These are phyloP conservation scores for Prosopocoilus inquinatus DNA, from an alignment of 2,888 invertebrate species.

Conservation along the genomic window DNA sequence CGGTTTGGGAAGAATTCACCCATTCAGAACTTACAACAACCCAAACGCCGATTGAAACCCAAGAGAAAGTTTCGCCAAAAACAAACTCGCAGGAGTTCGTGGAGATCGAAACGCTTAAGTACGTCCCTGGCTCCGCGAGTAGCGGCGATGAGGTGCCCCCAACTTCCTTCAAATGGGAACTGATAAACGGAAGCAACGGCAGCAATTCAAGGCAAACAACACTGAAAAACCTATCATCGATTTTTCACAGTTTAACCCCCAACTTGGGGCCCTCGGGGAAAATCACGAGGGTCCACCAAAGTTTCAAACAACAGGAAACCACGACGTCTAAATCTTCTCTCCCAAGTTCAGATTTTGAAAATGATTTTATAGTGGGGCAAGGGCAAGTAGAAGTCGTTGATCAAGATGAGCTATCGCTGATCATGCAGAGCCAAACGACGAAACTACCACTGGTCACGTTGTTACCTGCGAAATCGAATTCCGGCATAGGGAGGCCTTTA, in stretches of 20 bases:
- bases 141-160: constrained; percentile 28
- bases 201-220: constrained; percentile 31
- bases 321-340: constrained; percentile 7
- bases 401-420: constrained; percentile 41
- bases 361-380: constrained; percentile 34
- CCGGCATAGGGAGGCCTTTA: constrained; percentile 70
- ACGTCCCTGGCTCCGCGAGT: constrained; percentile 28
- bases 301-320: neutral
- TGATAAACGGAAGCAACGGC: constrained; percentile 50
- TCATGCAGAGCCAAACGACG: constrained; percentile 38
- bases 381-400: constrained; percentile 48
- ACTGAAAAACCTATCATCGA: constrained; percentile 62
- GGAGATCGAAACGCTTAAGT: constrained; percentile 40
- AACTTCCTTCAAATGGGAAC: constrained; percentile 57
- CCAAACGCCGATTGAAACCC: neutral
- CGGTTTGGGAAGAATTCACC: constrained; percentile 23
- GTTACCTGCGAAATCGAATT: constrained; percentile 76
- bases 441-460: constrained; percentile 61
- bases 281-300: neutral
- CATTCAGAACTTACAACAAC: neutral
- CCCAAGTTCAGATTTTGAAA: neutral
- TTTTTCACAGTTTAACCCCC: constrained; percentile 63
- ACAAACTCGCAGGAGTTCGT: constrained; percentile 27
- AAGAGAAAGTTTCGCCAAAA: neutral
- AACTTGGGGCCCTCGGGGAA: constrained; percentile 43